Conservation (phyloP, 2,888 invertebrate species). For the Sycophila texana region DNA sequence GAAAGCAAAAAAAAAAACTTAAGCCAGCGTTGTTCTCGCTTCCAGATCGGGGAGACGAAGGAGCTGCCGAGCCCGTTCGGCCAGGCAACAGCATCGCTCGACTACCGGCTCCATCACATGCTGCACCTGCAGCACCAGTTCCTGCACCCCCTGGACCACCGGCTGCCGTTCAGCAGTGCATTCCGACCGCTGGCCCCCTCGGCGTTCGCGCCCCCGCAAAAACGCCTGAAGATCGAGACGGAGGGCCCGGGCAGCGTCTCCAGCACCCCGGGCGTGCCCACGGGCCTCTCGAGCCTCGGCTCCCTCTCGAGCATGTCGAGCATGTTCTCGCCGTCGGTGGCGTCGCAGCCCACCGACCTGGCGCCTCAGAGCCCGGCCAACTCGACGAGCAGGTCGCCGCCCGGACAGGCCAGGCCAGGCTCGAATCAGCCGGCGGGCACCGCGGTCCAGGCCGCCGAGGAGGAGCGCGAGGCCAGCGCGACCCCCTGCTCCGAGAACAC, state of each 20-base stretch:
- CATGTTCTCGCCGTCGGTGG: conserved; percentile 72
- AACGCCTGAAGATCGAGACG: conserved; percentile 77
- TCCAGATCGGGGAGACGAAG: conserved; percentile 74
- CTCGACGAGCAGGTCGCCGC: conserved; percentile 72
- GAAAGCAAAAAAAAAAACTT: neutral
- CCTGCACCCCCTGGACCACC: conserved; percentile 82
- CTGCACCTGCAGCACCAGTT: conserved; percentile 85
- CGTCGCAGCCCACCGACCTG: conserved; percentile 64
- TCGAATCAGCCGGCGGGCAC: conserved; percentile 47
- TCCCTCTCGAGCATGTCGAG: conserved; percentile 74
- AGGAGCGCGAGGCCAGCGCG: conserved; percentile 74
- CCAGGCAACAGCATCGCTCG: conserved; percentile 78
- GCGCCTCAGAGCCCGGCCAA: conserved; percentile 72
- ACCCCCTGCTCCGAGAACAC: conserved; percentile 77
- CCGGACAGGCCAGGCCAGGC: conserved; percentile 56
- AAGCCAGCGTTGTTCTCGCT: neutral
- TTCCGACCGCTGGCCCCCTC: conserved; percentile 80
- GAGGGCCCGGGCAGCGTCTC: conserved; percentile 64
- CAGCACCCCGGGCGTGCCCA: conserved; percentile 60
- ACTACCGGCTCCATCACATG: conserved; percentile 82
- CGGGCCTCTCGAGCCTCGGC: conserved; percentile 71
- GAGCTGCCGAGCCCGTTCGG: conserved; percentile 82
- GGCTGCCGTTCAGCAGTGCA: conserved; percentile 80
- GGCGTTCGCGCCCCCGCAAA: conserved; percentile 83
- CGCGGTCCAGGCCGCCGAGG: conserved; percentile 60